Evolutionary conservation across 2,113 vertebrate genomes (phyloP).

Genomic region (Ceyx cyanopectus): DNA sequence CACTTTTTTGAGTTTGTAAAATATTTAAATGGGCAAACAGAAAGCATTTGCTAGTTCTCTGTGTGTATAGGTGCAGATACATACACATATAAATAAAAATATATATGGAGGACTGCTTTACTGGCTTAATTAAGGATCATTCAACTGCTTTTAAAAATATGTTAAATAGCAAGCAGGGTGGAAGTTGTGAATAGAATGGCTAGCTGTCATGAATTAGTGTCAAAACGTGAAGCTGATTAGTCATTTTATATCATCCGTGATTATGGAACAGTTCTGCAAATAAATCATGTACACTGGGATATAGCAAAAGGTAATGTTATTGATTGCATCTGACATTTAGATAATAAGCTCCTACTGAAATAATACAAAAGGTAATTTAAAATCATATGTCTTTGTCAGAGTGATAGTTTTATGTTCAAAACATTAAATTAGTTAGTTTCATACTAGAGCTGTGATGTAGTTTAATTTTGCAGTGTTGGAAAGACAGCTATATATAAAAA

Average conservation of each 20-base stretch:
- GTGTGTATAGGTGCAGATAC: accelerated
- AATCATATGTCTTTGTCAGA: conserved; percentile 21
- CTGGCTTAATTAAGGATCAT: background rate
- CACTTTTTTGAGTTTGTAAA: background rate
- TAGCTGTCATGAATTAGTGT: background rate
- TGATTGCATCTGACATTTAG: conserved; percentile 48
- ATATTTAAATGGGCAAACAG: background rate
- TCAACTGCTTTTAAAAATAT: background rate
- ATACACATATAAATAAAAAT: accelerated
- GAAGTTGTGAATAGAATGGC: background rate
- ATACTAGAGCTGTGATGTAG: background rate
- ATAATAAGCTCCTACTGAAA: conserved; percentile 39
- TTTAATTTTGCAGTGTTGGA: background rate
- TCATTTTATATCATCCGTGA: conserved; percentile 36
- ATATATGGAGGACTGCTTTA: background rate
- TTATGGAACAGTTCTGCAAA: conserved; percentile 9
- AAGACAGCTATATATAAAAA: background rate
- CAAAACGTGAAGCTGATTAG: conserved; percentile 34
- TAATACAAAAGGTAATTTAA: conserved; percentile 43
- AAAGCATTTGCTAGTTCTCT: background rate
- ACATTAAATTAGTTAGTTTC: conserved; percentile 8
- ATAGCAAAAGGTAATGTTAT: conserved; percentile 16
- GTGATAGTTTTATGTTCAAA: conserved; percentile 1
- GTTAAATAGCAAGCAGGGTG: background rate
- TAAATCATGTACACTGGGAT: conserved; percentile 1